Conservation (phyloP, 1,140 invertebrate genomes). For the Apis mellifera region Amel_HAv3.1 CM009936.2:8567501-8568000, state of each 20-base stretch:
- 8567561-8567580: neutral
- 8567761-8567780: neutral
- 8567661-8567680: neutral
- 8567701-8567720: neutral
- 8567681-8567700: neutral
- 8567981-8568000: too few species aligned
- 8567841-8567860: neutral
- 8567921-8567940: too few species aligned
- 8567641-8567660: neutral
- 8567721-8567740: neutral
- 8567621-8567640: neutral
- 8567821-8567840: neutral
- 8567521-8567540: neutral
- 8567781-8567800: neutral
- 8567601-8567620: neutral
- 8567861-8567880: too few species aligned
- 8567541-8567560: neutral
- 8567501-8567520: neutral
- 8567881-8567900: too few species aligned
- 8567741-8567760: slow-evolving; percentile 5
- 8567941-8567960: too few species aligned
- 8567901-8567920: too few species aligned
- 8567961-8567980: too few species aligned
- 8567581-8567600: neutral
- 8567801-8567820: neutral